Evolutionary conservation across 2,888 invertebrate species (phyloP), one percentile per base, ranked within the genome.

Genomic region (Willowsia nigromaculata): DNA sequence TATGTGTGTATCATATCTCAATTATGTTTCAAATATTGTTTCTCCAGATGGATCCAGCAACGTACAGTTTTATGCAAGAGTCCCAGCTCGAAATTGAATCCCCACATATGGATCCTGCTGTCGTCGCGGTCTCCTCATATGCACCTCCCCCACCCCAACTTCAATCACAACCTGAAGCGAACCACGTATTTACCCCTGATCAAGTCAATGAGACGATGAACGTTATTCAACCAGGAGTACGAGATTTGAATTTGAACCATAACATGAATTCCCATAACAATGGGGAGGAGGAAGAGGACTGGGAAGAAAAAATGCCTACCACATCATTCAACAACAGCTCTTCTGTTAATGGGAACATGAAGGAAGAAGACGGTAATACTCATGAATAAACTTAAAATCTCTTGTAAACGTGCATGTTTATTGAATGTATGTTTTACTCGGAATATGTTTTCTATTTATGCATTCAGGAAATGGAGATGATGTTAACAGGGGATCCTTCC

Each of bases 61-160:
- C 90, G 81, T 91, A 89, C 81, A 94, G 94, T 93, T 94, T 94
- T 92, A 95, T 98, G 85, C 98, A 98, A 95, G 98, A 98, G 93
- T 98, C 98, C 27, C 94, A 94, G 88, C 94, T 94, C 88, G 98
- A 98, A 94, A 95, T 97, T 91, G 97, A 97, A 94, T 96, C 92
- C 78, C 92, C 93, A 40, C 91, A 93, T 80, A 93, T 93, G 93
- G 96, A 96, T 90, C 93, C 94, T 59, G 94, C 94, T 40, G 94
- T 94, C 25, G 93, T 94, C 30, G 93, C 92, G 33, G 92, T 92
- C 30, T 92, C 92, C 11, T 91, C 91, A 37, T 91, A 78, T 74
- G 91, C 90, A 59, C 92, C 92, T 22, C 90, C 91, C 68, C 90
- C 90, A 15, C 88, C 88, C 33, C 83, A 83, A 78, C 15, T 78